phyloP scores from a whole-genome alignment of 2,113 vertebrate genomes.

The Xiphorhynchus elegans region DNA sequence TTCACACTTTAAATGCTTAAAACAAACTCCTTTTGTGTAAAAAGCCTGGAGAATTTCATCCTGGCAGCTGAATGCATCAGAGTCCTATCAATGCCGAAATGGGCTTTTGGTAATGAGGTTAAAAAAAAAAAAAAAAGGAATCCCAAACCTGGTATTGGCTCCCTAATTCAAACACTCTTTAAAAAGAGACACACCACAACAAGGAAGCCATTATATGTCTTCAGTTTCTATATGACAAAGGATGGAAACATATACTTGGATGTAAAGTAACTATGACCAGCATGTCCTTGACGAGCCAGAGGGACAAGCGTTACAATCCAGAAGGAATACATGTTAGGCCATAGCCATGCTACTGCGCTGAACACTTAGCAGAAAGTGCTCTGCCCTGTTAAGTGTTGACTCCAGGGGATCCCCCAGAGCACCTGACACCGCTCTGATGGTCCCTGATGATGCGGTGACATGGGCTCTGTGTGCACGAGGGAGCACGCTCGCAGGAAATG shows the following conservation, averaged over 20 bases:
- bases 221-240: background rate
- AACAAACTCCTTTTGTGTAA: constrained; percentile 9
- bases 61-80: background rate
- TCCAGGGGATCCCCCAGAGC: background rate
- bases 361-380: constrained; percentile 55
- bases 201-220: background rate
- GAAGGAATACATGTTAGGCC: background rate
- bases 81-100: background rate
- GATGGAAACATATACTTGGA: background rate
- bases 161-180: background rate
- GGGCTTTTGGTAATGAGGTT: background rate
- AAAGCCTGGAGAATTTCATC: constrained; percentile 14
- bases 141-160: background rate
- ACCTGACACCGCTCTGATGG: background rate
- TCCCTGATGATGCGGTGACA: background rate
- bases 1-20: constrained; percentile 51
- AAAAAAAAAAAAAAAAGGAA: background rate
- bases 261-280: background rate
- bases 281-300: background rate
- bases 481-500: accelerated
- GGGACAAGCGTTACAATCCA: background rate
- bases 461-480: accelerated
- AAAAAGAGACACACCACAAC: accelerated
- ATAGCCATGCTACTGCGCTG: accelerated
- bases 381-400: background rate